Evolutionary conservation across 2,797 vertebrate species (phyloP).

Genomic region (Coregonus sp.): DNA sequence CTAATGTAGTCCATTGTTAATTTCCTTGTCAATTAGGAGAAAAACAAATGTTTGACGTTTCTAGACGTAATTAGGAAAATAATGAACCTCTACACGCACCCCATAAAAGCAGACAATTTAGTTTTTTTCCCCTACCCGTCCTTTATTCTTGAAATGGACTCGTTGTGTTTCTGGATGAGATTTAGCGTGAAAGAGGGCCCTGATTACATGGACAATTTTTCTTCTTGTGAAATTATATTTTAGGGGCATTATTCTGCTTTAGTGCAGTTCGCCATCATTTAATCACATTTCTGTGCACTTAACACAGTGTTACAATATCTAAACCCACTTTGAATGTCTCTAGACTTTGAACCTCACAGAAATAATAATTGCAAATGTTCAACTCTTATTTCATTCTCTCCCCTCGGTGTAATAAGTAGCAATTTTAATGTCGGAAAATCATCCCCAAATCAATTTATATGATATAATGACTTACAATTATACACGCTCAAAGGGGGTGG

Average conservation of each 20-base stretch:
- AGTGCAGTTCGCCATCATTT: conserved; percentile 37
- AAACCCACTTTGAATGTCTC: conserved; percentile 21
- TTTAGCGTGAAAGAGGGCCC: conserved; percentile 34
- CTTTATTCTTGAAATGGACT: conserved; percentile 47
- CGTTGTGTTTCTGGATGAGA: conserved; percentile 40
- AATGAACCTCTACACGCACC: conserved; percentile 65
- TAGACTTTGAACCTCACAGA: conserved; percentile 31
- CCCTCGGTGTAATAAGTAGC: conserved; percentile 13
- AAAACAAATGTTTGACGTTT: conserved; percentile 77
- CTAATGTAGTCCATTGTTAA: conserved; percentile 68
- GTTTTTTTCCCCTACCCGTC: conserved; percentile 41
- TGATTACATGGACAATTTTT: conserved; percentile 38
- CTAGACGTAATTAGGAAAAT: conserved; percentile 70
- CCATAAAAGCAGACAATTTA: conserved; percentile 54
- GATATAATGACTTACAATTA: conserved; percentile 31
- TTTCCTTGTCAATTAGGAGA: conserved; percentile 69
- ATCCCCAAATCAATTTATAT: conserved; percentile 27
- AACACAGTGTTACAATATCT: conserved; percentile 30
- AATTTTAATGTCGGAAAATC: conserved; percentile 19
- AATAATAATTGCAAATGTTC: conserved; percentile 25
- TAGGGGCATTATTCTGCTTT: conserved; percentile 31
- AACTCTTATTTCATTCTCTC: conserved; percentile 13
- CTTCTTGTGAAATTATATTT: conserved; percentile 48
- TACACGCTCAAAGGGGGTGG: neutral
- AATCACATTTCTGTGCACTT: conserved; percentile 42